Percentiles rank a stretch among this genome's conserved stretches.
These are phyloP conservation scores for Oxyteleia sp. DNA, from an alignment of 2,888 invertebrate species.

Conservation along the genomic window DNA sequence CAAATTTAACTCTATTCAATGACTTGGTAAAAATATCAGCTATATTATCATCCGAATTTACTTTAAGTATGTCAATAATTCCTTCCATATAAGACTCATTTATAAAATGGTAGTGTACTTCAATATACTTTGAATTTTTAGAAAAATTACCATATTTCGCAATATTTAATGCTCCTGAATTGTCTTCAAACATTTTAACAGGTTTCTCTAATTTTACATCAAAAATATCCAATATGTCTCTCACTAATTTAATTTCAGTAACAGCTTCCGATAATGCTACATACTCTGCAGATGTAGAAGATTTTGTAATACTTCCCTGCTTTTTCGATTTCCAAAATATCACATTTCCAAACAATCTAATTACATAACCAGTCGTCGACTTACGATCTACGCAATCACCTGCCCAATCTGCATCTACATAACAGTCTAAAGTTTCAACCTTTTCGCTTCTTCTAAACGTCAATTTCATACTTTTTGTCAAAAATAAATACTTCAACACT, in stretches of 20 bases:
- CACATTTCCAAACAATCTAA: neutral
- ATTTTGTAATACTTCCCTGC: too few species aligned
- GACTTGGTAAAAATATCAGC: too few species aligned
- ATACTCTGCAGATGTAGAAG: neutral
- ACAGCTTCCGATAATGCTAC: conserved; percentile 1
- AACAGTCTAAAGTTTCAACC: neutral
- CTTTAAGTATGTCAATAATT: too few species aligned
- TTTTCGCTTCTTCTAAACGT: neutral
- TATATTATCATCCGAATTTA: too few species aligned
- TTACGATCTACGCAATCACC: neutral
- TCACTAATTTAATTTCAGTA: too few species aligned
- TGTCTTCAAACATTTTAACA: neutral
- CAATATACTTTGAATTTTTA: conserved; percentile 7
- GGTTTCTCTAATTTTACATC: too few species aligned
- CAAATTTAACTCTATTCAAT: too few species aligned
- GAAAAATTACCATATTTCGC: conserved; percentile 7
- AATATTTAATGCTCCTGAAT: neutral
- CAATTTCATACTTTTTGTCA: neutral
- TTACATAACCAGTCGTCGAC: neutral
- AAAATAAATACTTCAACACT: conserved; percentile 8
- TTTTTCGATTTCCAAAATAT: conserved; percentile 4
- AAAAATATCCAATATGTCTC: too few species aligned
- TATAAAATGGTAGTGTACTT: conserved; percentile 9
- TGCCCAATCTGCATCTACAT: conserved; percentile 4
- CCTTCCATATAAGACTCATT: too few species aligned